Evolutionary conservation across 2,888 invertebrate genomes (phyloP), one percentile per base, ranked within the genome.

Genomic region (Myopa testacea): DNA sequence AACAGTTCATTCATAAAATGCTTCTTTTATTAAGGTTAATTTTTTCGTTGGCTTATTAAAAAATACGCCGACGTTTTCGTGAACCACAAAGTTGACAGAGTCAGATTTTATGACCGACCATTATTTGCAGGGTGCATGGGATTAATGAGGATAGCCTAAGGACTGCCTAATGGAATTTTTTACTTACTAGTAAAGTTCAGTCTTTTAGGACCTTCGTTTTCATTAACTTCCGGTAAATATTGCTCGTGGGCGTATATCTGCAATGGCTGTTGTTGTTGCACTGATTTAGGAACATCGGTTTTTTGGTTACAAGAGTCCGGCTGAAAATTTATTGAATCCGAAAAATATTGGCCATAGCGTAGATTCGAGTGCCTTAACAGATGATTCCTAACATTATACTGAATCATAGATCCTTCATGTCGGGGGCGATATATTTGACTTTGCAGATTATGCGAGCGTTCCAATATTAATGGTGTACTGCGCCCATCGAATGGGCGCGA

Each of bases 371-470:
- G 60, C 19, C 14, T 19, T 26, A 73, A 19, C 5, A 60, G 45
- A 40, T 58, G 60, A 62, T 60, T 34, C 26, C 60, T 38, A 45
- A 45, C 19, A 62, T 38, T 73, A 62, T 45, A 26, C 37, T 26
- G 26, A 55, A 12, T 5, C n/a, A 45, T 19, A 16, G 26, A 14
- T 14, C 45, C n/a, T 26, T 50, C 55, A 3, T 45, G 40, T 8
- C 19, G 87, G 70, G 86, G 86, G 86, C 87, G 86, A 75, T 88
- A 89, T 26, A 88, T 86, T 78, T 88, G 88, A 78, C 88, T 88
- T 75, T 86, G 84, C 81, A 87, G 85, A 76, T 82, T 82, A 80
- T 84, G 82, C 78, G 82, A 80, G 37, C 86, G 85, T 80, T 87
- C 88, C 58, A 89, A 84, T 78, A 88, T 87, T 68, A 89, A 83